Conservation (phyloP, 2,797 vertebrate genomes). For the Anas georgica region DNA sequence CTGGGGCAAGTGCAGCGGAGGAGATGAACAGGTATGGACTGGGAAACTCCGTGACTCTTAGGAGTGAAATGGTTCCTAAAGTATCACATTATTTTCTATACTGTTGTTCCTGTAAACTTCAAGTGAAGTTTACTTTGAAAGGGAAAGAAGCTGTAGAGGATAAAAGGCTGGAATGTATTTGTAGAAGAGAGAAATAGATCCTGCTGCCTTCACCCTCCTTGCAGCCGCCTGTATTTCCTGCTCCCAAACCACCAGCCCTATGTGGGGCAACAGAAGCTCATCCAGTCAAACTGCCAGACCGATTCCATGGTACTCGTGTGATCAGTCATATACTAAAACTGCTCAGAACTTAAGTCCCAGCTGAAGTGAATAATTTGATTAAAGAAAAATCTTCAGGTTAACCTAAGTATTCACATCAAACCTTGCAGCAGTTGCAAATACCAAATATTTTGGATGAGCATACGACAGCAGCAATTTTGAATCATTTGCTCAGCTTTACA, state of each 20-base stretch:
- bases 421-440: neutral
- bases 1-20: neutral
- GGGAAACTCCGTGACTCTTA: neutral
- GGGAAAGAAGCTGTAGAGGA: neutral
- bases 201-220: neutral
- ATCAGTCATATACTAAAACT: neutral
- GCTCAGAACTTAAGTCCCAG: neutral
- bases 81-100: neutral
- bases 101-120: neutral
- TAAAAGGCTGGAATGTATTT: neutral
- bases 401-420: neutral
- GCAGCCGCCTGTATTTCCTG: accelerated
- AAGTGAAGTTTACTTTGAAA: neutral
- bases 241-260: neutral
- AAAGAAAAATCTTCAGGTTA: neutral
- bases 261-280: neutral
- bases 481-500: neutral
- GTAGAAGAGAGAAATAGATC: neutral
- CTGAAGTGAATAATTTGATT: neutral
- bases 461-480: neutral
- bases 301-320: neutral
- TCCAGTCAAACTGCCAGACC: neutral
- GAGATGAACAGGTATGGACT: neutral
- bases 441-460: neutral
- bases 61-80: neutral